Evolutionary conservation across 1,140 invertebrate species (phyloP), one percentile per base, ranked within the genome.

Genomic region (Diploscapter pachys): DNA sequence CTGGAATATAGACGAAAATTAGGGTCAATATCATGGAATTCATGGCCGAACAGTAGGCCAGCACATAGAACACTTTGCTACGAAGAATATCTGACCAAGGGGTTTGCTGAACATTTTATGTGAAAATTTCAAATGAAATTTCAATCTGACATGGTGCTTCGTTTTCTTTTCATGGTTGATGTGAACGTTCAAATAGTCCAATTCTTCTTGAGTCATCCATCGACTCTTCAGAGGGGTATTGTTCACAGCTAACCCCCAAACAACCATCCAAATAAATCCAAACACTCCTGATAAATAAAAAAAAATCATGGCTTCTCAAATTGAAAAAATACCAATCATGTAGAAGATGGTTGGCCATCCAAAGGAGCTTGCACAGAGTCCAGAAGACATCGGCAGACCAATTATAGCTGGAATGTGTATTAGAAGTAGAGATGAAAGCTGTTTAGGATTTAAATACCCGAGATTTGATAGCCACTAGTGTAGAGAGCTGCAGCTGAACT

Each of bases 1-100:
- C 64, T 31, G 73, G 73, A 4, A 74, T 74, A 57, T 74, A 74
- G 3, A 74, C 66, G n/a, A 74, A 65, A n/a, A 74, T 55, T 56
- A 74, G 63, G 0, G 65, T 53, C 9, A 74, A 59, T 59, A 74
- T 74, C 73, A 74, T 74, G 48, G 68, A 69, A 48, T 56, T 64
- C 5, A 67, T 56, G 4, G 70, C 11, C 51, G 57, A 63, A 11
- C 64, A 53, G 52, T n/a, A 67, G 53, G 70, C 70, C 2, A 59
- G n/a, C 53, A 13, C 50, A 51, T 57, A 56, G 9, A 74, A 69
- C 6, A 51, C 63, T 6, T 52, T 61, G 5, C 65, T 69, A 6
- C 50, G 61, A 6, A 74, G 2, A 51, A 74, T 68, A 50, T 61
- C 73, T 48, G 13, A 54, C 64, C 64, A 74, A 9, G 73, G 73